Base-by-base conservation (phyloP, 2,888 invertebrate species). In the Bellardia pandia region DNA sequence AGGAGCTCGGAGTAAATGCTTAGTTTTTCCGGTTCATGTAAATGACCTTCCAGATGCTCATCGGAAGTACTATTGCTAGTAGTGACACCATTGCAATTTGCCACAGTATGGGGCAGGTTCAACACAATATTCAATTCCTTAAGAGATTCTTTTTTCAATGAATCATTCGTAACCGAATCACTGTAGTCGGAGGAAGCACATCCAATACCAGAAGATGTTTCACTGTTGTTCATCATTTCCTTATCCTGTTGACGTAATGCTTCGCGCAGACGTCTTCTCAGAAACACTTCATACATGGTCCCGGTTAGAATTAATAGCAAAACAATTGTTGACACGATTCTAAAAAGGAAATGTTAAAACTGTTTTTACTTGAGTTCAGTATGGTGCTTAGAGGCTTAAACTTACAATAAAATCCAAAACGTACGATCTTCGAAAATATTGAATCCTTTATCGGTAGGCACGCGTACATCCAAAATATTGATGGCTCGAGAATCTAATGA, bases 381-480 rank as follows among this genome's bases (percentile, higher is more conserved):
- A 37, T 33, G 9, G 5, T 5, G 3, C 37, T 7, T 23, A 3
- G 0, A 23, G 9, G 0, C 0, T 13, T n/a, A 42, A 40, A 88
- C 95, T 95, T 92, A 97, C 97, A 96, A 93, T 72, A 97, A 92
- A 77, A 95, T 94, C 92, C 95, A 95, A 93, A 97, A 97, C 9
- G 97, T 96, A 4, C 94, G 94, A 90, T 97, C 97, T n/a, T 94
- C 91, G 90, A 95, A 95, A 90, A 96, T 95, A 75, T 95, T 94
- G 91, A 96, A 97, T 71, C 94, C 94, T 69, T 95, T 94, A 89
- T 96, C 96, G 79, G 96, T 95, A 4, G 96, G 96, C 40, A 96
- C 95, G 69, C 96, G 95, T 64, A 97, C 95, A 42, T 95, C 95
- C 81, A 95, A 93, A n/a, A 97, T 95, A 79, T 94, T 92, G 81